Base-by-base conservation (phyloP, 2,113 vertebrate species). In the Rhea pennata region DNA sequence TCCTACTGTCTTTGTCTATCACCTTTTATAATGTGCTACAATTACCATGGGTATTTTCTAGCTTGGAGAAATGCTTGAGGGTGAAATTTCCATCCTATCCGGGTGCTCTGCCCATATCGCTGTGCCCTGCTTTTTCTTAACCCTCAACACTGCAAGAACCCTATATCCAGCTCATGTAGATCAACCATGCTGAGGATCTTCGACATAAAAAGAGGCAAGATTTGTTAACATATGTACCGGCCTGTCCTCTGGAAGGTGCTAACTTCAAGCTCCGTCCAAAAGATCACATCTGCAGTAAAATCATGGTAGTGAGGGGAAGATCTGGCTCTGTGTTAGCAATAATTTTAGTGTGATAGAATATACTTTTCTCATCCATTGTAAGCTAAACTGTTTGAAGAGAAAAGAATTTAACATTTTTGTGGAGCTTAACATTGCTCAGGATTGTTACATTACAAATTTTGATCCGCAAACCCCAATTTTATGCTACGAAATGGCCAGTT, bases 1-100 rank as follows among this genome's bases (percentile, higher is more conserved):
- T 93, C 71, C 81, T 85, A 33, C 29, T 31, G 53, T 50, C 84
- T 88, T 93, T 84, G 62, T 89, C 94, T 90, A 20, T 50, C 77
- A 87, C 33, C 26, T 87, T 84, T 54, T 85, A 67, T 64, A 93
- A 79, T n/a, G 58, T 72, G 23, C 64, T 81, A 40, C 44, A 76
- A n/a, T 82, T 59, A 40, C 64, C 48, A n/a, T n/a, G 56, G 27
- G 14, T 44, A 29, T 83, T 88, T 79, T 73, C 58, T 53, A 75
- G 50, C 66, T 76, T 42, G 59, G 27, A 92, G 71, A 91, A 94
- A 73, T 24, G 54, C 29, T 78, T 31, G 48, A 61, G 67, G 54
- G 50, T 87, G 50, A 92, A 73, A 77, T 85, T 93, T 76, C 50
- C 31, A 46, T 44, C 23, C 31, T 79, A 5, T 85, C 17, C 44